Conservation (phyloP, 1,140 invertebrate genomes). For the Mya arenaria region DNA sequence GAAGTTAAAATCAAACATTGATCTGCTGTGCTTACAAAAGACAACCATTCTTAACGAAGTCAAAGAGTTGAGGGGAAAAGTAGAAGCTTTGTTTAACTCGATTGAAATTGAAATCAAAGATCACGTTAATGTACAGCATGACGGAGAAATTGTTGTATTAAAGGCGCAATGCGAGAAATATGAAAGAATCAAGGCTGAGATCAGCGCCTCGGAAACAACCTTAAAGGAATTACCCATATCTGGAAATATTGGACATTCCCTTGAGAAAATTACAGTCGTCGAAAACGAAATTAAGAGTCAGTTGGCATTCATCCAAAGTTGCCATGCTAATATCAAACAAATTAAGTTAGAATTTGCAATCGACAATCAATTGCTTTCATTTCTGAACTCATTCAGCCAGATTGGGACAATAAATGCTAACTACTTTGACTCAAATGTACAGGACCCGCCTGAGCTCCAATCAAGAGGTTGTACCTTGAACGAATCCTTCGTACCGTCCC, state of each 20-base stretch:
- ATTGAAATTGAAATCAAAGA: constrained; percentile 46
- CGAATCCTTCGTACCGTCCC: constrained; percentile 30
- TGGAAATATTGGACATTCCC: background rate
- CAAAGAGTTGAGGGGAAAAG: constrained; percentile 40
- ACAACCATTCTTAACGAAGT: constrained; percentile 24
- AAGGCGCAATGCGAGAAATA: constrained; percentile 51
- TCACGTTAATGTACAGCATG: constrained; percentile 42
- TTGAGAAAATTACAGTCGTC: constrained; percentile 15
- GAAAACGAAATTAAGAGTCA: constrained; percentile 49
- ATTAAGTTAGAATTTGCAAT: constrained; percentile 43
- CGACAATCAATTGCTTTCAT: constrained; percentile 22
- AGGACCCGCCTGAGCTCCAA: constrained; percentile 21
- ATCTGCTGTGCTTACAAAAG: constrained; percentile 30
- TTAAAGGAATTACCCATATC: constrained; percentile 33
- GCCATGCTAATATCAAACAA: constrained; percentile 29
- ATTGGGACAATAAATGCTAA: constrained; percentile 24
- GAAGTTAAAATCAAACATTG: constrained; percentile 43
- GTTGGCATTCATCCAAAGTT: constrained; percentile 15
- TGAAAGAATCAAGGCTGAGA: constrained; percentile 38
- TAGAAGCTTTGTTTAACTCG: constrained; percentile 36
- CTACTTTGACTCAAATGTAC: constrained; percentile 31
- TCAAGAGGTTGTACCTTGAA: constrained; percentile 33
- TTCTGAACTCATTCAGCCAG: constrained; percentile 40
- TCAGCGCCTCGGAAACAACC: constrained; percentile 24
- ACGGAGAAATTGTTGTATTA: constrained; percentile 37